A percentile compares a stretch with the other conserved stretches of the same genome.
Evolutionary conservation across 1,140 invertebrate species (phyloP).

Genomic region (Heliothis subflexa): DNA sequence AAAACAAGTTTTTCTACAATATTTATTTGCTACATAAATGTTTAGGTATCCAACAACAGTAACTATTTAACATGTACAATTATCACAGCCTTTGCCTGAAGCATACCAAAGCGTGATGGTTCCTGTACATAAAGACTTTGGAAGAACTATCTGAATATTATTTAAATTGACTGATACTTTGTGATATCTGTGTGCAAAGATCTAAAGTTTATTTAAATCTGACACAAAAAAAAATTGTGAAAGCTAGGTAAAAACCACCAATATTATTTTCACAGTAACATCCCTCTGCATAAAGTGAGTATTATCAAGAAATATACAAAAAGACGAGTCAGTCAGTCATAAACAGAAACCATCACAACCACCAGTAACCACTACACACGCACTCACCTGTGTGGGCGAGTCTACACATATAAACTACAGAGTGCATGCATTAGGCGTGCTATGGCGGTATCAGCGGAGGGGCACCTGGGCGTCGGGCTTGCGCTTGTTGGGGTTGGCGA

Average conservation of each 20-base stretch:
- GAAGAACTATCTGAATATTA: too few relatives aligned
- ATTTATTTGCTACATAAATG: slow-evolving; percentile 13
- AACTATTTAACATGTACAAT: slow-evolving; percentile 5
- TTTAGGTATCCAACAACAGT: slow-evolving; percentile 4
- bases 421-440: slow-evolving; percentile 64
- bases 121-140: neutral
- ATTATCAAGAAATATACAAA: too few relatives aligned
- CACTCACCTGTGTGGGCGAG: slow-evolving; percentile 37
- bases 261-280: too few relatives aligned
- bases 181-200: too few relatives aligned
- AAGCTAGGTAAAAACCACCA: too few relatives aligned
- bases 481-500: slow-evolving; percentile 74
- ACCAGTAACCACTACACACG: slow-evolving; percentile 51
- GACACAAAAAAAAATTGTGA: too few relatives aligned
- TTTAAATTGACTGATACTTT: too few relatives aligned
- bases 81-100: slow-evolving; percentile 19
- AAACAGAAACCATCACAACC: slow-evolving; percentile 13
- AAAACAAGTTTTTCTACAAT: slow-evolving; percentile 2
- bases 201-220: too few relatives aligned
- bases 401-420: slow-evolving; percentile 61
- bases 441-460: slow-evolving; percentile 55
- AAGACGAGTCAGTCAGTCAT: neutral
- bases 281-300: too few relatives aligned
- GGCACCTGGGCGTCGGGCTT: slow-evolving; percentile 79
- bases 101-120: slow-evolving; percentile 8